phyloP scores from a whole-genome alignment of 2,888 invertebrate species.

The Tricholauxania praeusta region DNA sequence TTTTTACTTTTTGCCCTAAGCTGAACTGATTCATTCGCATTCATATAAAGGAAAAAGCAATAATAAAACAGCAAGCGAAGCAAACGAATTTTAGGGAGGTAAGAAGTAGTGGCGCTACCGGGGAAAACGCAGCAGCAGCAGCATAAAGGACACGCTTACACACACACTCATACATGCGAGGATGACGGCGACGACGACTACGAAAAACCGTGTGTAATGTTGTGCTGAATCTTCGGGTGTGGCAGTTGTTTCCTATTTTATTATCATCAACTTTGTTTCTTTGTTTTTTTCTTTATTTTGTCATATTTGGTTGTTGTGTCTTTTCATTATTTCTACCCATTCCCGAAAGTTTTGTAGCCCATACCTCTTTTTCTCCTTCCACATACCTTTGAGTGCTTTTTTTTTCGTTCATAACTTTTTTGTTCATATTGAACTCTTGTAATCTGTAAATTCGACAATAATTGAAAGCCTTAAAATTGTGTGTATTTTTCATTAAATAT shows the following conservation, averaged over 20 bases:
- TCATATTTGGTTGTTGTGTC: not conserved
- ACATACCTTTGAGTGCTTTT: not conserved
- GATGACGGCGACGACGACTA: not conserved
- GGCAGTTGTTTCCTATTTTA: slow-evolving; percentile 34
- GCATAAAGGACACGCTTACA: not conserved
- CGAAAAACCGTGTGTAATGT: slow-evolving; percentile 21
- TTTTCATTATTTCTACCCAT: too few relatives aligned
- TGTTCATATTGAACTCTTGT: not conserved
- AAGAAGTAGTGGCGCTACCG: not conserved
- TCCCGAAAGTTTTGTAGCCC: too few relatives aligned
- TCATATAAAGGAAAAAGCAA: not conserved
- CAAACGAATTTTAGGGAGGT: not conserved
- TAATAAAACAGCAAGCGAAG: slow-evolving; percentile 2
- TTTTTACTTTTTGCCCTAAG: not conserved
- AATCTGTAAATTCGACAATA: too few relatives aligned
- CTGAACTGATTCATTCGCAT: slow-evolving; percentile 25
- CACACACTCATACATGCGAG: not conserved
- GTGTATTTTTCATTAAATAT: too few relatives aligned
- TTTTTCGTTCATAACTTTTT: not conserved
- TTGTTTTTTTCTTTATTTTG: not conserved
- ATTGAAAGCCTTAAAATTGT: too few relatives aligned
- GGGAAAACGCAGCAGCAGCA: not conserved
- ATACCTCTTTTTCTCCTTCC: too few relatives aligned
- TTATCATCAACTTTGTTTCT: slow-evolving; percentile 17
- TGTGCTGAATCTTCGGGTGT: slow-evolving; percentile 41